Evolutionary conservation across 2,888 invertebrate genomes (phyloP).

Genomic region (Epirrhoe alternata): DNA sequence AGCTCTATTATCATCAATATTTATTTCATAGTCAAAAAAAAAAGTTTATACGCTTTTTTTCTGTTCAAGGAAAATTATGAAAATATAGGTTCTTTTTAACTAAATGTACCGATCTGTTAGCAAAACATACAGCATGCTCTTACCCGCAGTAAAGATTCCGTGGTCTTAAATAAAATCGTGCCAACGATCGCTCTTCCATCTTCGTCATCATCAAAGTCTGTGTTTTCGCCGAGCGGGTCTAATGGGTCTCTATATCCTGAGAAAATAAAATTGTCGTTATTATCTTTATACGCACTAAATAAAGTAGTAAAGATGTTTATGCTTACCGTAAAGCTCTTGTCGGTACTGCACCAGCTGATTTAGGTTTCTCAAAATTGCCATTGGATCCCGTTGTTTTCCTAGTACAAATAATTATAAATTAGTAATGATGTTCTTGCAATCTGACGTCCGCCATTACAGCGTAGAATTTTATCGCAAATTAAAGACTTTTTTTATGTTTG

Average conservation of each 20-base stretch:
- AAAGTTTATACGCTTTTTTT: too few relatives aligned
- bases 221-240: constrained; percentile 67
- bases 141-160: constrained; percentile 73
- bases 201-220: constrained; percentile 76
- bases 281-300: not conserved
- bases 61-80: too few relatives aligned
- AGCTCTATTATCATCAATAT: too few relatives aligned
- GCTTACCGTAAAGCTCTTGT: constrained; percentile 71
- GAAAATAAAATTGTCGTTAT: constrained; percentile 31
- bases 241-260: constrained; percentile 67
- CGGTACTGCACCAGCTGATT: constrained; percentile 74
- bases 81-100: too few relatives aligned
- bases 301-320: constrained; percentile 11
- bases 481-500: too few relatives aligned
- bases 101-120: not conserved
- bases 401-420: constrained; percentile 38
- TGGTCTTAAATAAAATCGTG: constrained; percentile 75
- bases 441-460: too few relatives aligned
- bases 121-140: not conserved
- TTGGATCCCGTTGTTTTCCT: constrained; percentile 76
- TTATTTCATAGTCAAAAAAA: too few relatives aligned
- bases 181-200: constrained; percentile 76
- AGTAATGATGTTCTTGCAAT: not conserved
- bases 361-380: constrained; percentile 74
- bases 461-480: too few relatives aligned